Percentiles rank a stretch among this genome's conserved stretches.
Conservation (phyloP, 1,140 invertebrate species). For the Ceratosolen solmsi region DNA sequence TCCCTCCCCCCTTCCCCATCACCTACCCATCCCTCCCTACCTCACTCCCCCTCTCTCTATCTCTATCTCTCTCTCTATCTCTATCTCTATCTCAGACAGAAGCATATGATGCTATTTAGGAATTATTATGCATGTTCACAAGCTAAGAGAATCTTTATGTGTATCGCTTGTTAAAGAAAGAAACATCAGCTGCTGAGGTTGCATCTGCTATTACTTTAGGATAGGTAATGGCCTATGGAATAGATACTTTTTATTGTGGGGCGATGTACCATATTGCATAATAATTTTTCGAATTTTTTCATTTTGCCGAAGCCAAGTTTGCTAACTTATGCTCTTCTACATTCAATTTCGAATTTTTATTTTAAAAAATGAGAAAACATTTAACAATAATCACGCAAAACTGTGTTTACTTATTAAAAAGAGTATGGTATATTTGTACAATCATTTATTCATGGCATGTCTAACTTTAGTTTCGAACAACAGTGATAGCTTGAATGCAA, state of each 20-base stretch:
- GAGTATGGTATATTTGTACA: not conserved
- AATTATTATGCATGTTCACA: too few relatives aligned
- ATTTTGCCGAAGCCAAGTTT: too few relatives aligned
- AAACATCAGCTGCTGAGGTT: constrained; percentile 1
- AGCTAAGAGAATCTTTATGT: not conserved
- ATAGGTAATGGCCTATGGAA: not conserved
- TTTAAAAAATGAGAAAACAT: too few relatives aligned
- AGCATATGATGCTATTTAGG: too few relatives aligned
- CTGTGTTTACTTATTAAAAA: not conserved
- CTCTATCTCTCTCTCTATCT: too few relatives aligned
- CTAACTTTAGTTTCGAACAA: not conserved
- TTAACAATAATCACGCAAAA: not conserved
- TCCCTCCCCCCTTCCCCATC: too few relatives aligned
- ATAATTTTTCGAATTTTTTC: not conserved
- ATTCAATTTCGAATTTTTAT: too few relatives aligned
- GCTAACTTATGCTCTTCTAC: too few relatives aligned
- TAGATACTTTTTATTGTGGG: not conserved
- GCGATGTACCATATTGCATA: not conserved
- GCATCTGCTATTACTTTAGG: not conserved
- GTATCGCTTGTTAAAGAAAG: not conserved
- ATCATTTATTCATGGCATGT: not conserved
- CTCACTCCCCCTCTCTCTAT: too few relatives aligned
- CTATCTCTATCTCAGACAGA: too few relatives aligned
- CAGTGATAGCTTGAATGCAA: too few relatives aligned
- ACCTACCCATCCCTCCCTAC: too few relatives aligned